Evolutionary conservation across 2,113 vertebrate species (phyloP).

Genomic region (Dipodomys merriami): DNA sequence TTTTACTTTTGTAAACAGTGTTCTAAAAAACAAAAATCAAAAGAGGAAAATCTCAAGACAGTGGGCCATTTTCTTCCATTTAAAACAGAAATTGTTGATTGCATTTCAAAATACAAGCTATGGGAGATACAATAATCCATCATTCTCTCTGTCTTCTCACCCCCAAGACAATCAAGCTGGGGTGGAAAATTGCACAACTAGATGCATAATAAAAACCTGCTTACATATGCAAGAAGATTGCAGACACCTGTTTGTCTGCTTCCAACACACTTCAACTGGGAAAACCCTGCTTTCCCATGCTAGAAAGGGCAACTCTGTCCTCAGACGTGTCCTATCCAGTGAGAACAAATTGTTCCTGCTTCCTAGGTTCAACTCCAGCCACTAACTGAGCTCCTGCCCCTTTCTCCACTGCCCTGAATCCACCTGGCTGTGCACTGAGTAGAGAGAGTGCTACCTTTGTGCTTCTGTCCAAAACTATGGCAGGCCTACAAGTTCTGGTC

Average conservation of each 20-base stretch:
- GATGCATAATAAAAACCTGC: slow-evolving; percentile 31
- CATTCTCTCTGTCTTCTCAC: slow-evolving; percentile 16
- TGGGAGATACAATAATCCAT: not conserved
- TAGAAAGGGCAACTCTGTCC: not conserved
- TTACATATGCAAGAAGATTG: slow-evolving; percentile 5
- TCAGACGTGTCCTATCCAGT: not conserved
- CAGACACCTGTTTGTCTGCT: not conserved
- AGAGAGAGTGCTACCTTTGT: not conserved
- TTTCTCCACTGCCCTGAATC: not conserved
- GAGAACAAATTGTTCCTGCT: not conserved
- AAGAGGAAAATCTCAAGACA: slow-evolving; percentile 43
- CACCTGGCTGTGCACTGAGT: not conserved
- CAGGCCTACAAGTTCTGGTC: fast-evolving
- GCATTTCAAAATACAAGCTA: slow-evolving; percentile 32
- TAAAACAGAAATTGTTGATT: not conserved
- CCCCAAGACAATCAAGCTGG: slow-evolving; percentile 37
- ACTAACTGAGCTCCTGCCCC: not conserved
- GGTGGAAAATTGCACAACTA: slow-evolving; percentile 45
- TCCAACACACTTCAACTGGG: not conserved
- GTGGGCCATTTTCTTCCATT: not conserved
- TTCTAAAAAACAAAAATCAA: slow-evolving; percentile 52
- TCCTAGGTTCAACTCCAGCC: not conserved
- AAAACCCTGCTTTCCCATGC: not conserved
- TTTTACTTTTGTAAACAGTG: slow-evolving; percentile 29
- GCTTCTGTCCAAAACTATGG: not conserved